A percentile compares a stretch with the other conserved stretches of the same genome.
phyloP scores from a whole-genome alignment of 2,888 invertebrate species.

The Seladonia tumulorum region DNA sequence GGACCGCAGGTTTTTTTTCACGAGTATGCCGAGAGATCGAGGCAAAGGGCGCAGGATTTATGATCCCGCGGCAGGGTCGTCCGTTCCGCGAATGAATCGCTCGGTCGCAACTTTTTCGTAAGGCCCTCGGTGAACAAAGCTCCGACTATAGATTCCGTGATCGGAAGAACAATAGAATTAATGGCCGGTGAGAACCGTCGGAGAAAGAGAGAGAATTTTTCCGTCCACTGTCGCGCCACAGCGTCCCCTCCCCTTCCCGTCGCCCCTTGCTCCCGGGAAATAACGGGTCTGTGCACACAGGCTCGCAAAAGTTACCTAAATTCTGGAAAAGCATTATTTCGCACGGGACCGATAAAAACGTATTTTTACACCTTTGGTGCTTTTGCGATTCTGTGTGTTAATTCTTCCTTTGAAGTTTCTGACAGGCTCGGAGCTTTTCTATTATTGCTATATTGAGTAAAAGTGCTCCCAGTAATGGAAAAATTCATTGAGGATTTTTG shows the following conservation, averaged over 20 bases:
- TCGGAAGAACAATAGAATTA: constrained; percentile 73
- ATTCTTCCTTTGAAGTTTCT: too few species aligned
- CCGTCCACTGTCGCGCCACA: constrained; percentile 36
- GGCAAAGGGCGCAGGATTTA: constrained; percentile 59
- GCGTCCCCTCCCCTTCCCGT: constrained; percentile 14
- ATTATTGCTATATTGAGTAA: too few species aligned
- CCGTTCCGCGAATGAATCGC: constrained; percentile 68
- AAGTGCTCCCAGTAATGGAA: too few species aligned
- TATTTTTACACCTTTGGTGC: not conserved
- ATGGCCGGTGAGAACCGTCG: constrained; percentile 57
- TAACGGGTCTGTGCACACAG: constrained; percentile 45
- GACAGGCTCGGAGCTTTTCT: too few species aligned
- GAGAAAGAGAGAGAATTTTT: constrained; percentile 61
- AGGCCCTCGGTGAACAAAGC: constrained; percentile 69
- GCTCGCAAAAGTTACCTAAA: not conserved
- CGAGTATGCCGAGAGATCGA: constrained; percentile 14
- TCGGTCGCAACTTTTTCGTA: constrained; percentile 68
- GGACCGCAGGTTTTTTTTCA: constrained; percentile 17
- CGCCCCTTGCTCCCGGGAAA: constrained; percentile 49
- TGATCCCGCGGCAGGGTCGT: constrained; percentile 63
- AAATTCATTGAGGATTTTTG: too few species aligned
- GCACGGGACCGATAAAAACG: not conserved
- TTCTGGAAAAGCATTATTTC: not conserved
- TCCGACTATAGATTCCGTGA: constrained; percentile 69
- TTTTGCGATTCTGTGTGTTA: not conserved